Conservation (phyloP, 1,140 invertebrate genomes). For the Anadara kagoshimensis region DNA sequence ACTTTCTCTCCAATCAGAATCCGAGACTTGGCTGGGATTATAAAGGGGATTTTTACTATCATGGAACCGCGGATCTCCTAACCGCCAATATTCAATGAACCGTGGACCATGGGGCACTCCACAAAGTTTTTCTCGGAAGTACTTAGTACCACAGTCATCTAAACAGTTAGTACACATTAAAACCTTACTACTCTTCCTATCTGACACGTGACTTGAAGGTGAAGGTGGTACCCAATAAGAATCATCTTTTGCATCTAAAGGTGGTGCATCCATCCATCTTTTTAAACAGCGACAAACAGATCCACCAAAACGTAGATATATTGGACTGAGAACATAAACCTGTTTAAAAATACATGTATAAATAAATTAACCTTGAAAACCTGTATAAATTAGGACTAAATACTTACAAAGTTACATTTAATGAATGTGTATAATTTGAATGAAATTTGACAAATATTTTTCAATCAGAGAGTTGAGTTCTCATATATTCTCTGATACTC, state of each 20-base stretch:
- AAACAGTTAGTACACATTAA: slow-evolving; percentile 52
- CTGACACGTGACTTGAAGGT: not conserved
- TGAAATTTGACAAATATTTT: no score
- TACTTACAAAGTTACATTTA: no score
- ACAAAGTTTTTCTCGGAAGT: slow-evolving; percentile 49
- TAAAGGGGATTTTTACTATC: slow-evolving; percentile 57
- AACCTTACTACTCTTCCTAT: slow-evolving; percentile 23
- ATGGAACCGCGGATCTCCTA: slow-evolving; percentile 57
- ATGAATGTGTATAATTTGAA: no score
- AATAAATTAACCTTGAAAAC: no score
- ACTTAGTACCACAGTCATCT: slow-evolving; percentile 52
- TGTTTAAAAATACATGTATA: slow-evolving; percentile 13
- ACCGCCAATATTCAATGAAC: slow-evolving; percentile 47
- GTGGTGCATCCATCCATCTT: slow-evolving; percentile 52
- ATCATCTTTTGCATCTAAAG: slow-evolving; percentile 50
- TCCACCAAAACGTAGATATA: slow-evolving; percentile 62
- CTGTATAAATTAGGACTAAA: no score
- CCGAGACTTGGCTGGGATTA: slow-evolving; percentile 18
- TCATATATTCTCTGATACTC: no score
- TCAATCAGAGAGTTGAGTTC: no score
- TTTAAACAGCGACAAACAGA: slow-evolving; percentile 57
- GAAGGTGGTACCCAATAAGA: slow-evolving; percentile 54
- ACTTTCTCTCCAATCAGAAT: slow-evolving; percentile 52
- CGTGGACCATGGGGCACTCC: slow-evolving; percentile 42
- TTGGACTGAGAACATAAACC: slow-evolving; percentile 61